A percentile compares a stretch with the other conserved stretches of the same genome.
Conservation (phyloP, 2,797 vertebrate species). For the Neosalanx taihuensis region DNA sequence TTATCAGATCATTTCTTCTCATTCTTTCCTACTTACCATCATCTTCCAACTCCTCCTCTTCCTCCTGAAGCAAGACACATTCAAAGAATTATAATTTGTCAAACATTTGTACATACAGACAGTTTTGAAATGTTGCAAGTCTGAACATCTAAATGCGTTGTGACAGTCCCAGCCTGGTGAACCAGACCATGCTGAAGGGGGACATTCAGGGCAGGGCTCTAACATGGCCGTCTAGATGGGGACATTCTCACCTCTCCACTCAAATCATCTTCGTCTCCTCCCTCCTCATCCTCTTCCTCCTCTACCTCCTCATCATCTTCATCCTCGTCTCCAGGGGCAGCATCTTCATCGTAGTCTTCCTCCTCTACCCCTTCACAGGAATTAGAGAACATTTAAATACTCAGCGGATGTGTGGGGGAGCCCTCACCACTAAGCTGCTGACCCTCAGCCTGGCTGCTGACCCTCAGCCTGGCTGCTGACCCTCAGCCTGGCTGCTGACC, state of each 20-base stretch:
- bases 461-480: too few relatives aligned
- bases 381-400: neutral
- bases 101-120: neutral
- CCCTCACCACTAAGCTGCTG: too few relatives aligned
- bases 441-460: too few relatives aligned
- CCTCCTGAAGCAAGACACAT: neutral
- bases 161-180: too few relatives aligned
- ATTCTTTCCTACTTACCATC: neutral
- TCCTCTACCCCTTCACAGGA: conserved; percentile 60
- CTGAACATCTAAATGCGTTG: neutral
- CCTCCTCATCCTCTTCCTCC: neutral
- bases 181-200: neutral
- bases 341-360: conserved; percentile 85
- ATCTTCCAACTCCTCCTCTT: neutral
- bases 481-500: too few relatives aligned
- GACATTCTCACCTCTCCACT: neutral
- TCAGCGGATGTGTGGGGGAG: too few relatives aligned
- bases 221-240: neutral
- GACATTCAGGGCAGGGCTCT: too few relatives aligned
- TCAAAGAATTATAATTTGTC: neutral
- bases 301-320: conserved; percentile 73
- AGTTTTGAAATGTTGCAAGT: neutral
- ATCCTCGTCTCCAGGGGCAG: conserved; percentile 79
- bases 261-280: neutral
- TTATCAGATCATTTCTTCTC: too few relatives aligned